Percentiles rank a stretch among this genome's conserved stretches.
phyloP scores from a whole-genome alignment of 2,888 invertebrate genomes.

The Acleris literana region DNA sequence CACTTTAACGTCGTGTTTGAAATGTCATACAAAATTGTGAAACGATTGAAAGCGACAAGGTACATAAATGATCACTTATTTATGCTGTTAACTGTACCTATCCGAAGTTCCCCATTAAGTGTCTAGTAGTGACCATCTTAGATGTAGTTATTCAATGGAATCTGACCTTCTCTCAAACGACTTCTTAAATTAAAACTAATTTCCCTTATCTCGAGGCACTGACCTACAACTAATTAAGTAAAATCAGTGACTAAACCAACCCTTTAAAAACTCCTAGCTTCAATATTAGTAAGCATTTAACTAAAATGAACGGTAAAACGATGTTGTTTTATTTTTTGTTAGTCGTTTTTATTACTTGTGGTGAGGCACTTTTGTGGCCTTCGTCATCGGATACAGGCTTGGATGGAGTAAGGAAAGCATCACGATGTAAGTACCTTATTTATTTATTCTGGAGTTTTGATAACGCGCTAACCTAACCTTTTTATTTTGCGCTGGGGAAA shows the following conservation, averaged over 20 bases:
- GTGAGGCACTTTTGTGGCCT: conserved; percentile 49
- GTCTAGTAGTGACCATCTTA: too few relatives aligned
- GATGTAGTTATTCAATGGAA: too few relatives aligned
- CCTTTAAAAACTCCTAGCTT: conserved; percentile 35
- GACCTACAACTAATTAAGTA: conserved; percentile 62
- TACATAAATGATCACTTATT: too few relatives aligned
- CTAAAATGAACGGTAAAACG: conserved; percentile 51
- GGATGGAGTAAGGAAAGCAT: conserved; percentile 65
- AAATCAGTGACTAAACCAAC: conserved; percentile 39
- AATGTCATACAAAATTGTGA: too few relatives aligned
- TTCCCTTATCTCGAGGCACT: conserved; percentile 51
- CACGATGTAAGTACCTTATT: conserved; percentile 64
- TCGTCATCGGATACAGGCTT: conserved; percentile 55
- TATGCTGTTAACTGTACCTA: too few relatives aligned
- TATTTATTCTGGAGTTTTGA: too few relatives aligned
- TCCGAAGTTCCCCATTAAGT: too few relatives aligned
- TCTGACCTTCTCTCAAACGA: not conserved
- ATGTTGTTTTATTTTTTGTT: conserved; percentile 41
- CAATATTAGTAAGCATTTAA: conserved; percentile 35
- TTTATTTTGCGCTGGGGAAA: too few relatives aligned
- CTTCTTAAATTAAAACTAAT: conserved; percentile 10
- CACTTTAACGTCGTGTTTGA: too few relatives aligned
- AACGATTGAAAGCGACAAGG: too few relatives aligned
- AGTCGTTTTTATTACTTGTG: conserved; percentile 36
- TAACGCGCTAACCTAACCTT: too few relatives aligned